phyloP scores from a whole-genome alignment of 2,888 invertebrate genomes.

The Stenichneumon culpator region DNA sequence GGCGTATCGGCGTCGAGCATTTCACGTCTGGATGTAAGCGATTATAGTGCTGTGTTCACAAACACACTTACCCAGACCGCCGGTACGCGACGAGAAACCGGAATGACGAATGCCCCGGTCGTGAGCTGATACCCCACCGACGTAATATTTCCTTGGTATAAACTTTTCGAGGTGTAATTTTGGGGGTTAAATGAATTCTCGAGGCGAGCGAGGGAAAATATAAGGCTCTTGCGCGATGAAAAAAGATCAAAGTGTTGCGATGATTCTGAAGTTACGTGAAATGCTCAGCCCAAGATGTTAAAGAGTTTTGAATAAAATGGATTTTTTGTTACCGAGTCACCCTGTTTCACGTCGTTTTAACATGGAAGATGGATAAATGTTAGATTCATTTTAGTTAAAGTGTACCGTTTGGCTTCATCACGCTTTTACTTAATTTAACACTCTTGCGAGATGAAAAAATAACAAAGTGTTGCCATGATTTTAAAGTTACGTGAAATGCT shows the following conservation, averaged over 20 bases:
- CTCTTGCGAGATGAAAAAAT: background rate
- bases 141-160: constrained; percentile 26
- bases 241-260: background rate
- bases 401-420: background rate
- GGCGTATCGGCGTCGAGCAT: constrained; percentile 48
- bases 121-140: constrained; percentile 53
- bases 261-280: background rate
- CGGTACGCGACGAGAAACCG: constrained; percentile 20
- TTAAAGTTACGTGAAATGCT: background rate
- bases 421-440: background rate
- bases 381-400: no score
- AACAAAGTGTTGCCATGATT: background rate
- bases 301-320: no score
- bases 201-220: background rate
- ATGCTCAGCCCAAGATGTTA: no score
- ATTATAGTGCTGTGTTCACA: constrained; percentile 11
- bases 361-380: background rate
- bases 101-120: constrained; percentile 41
- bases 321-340: no score
- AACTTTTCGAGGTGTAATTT: constrained; percentile 17
- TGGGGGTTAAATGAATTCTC: constrained; percentile 4
- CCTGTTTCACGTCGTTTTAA: no score
- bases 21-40: constrained; percentile 3
- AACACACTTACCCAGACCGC: constrained; percentile 12
- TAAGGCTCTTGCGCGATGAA: background rate